Conservation (phyloP, 1,140 invertebrate species). For the Microplitis demolitor region DNA sequence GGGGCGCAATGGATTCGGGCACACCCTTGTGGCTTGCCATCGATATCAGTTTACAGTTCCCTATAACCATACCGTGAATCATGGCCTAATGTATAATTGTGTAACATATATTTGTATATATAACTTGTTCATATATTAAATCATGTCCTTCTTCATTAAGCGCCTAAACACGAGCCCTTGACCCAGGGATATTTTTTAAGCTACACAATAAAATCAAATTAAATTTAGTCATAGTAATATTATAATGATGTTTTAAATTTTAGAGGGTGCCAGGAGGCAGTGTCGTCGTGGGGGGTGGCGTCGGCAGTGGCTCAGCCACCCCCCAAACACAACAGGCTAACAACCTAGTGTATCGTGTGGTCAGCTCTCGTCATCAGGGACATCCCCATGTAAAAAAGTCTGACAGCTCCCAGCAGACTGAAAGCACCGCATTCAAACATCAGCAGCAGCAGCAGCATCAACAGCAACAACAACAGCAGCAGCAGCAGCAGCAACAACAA, state of each 20-base stretch:
- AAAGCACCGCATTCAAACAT: conserved; percentile 64
- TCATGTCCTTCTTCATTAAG: conserved; percentile 25
- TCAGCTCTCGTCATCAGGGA: conserved; percentile 54
- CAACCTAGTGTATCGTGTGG: conserved; percentile 60
- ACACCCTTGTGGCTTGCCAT: conserved; percentile 13
- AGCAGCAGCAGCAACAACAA: conserved; percentile 35
- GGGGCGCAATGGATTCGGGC: conserved; percentile 13
- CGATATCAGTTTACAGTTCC: neutral
- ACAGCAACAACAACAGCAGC: conserved; percentile 42
- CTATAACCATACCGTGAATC: conserved; percentile 30
- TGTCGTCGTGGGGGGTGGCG: conserved; percentile 57
- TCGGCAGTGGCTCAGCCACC: conserved; percentile 52
- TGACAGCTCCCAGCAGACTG: conserved; percentile 66
- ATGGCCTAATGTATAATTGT: conserved; percentile 6
- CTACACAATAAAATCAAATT: neutral
- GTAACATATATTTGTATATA: neutral
- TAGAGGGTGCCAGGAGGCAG: conserved; percentile 56
- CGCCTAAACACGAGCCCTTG: conserved; percentile 29
- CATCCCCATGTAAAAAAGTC: conserved; percentile 63
- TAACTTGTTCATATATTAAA: conserved; percentile 17
- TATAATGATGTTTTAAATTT: conserved; percentile 4
- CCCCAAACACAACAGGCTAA: conserved; percentile 55
- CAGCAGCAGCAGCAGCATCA: conserved; percentile 39
- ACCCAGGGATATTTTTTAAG: conserved; percentile 8
- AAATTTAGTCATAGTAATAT: neutral